Evolutionary conservation across 2,797 vertebrate genomes (phyloP).

Genomic region (Coregonus suidteri): DNA sequence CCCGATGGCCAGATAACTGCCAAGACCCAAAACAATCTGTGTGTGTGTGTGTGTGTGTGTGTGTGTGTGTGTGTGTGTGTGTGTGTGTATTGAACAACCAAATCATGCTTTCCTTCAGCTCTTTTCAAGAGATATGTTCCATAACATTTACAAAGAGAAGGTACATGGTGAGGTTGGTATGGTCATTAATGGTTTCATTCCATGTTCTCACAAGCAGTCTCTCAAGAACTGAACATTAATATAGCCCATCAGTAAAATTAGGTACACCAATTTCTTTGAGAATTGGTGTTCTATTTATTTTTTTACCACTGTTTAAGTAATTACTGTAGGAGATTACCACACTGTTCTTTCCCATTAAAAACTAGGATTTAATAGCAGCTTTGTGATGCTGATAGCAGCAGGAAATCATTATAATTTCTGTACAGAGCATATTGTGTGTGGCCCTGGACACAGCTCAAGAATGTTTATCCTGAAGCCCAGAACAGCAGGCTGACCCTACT

Average conservation of each 20-base stretch:
- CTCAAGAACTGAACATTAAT: background rate
- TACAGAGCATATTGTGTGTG: conserved; percentile 66
- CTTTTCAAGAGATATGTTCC: conserved; percentile 12
- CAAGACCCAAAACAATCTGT: conserved; percentile 56
- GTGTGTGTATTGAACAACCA: conserved; percentile 25
- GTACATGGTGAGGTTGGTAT: background rate
- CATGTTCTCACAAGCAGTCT: background rate
- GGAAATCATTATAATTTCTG: conserved; percentile 70
- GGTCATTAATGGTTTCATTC: background rate
- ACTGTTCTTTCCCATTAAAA: conserved; percentile 43
- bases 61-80: conserved; percentile 22
- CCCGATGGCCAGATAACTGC: conserved; percentile 56
- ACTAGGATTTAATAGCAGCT: conserved; percentile 12
- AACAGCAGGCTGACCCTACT: conserved; percentile 19
- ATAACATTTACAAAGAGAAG: background rate
- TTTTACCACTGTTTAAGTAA: conserved; percentile 59
- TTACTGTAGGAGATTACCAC: conserved; percentile 53
- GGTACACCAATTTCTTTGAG: background rate
- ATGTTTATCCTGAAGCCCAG: conserved; percentile 63
- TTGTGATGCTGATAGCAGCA: conserved; percentile 57
- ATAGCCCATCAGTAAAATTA: background rate
- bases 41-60: conserved; percentile 39
- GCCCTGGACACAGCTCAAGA: conserved; percentile 63
- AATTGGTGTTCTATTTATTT: conserved; percentile 51
- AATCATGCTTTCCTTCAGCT: conserved; percentile 18